phyloP scores from a whole-genome alignment of 2,888 invertebrate genomes.

The Patella pellucida region DNA sequence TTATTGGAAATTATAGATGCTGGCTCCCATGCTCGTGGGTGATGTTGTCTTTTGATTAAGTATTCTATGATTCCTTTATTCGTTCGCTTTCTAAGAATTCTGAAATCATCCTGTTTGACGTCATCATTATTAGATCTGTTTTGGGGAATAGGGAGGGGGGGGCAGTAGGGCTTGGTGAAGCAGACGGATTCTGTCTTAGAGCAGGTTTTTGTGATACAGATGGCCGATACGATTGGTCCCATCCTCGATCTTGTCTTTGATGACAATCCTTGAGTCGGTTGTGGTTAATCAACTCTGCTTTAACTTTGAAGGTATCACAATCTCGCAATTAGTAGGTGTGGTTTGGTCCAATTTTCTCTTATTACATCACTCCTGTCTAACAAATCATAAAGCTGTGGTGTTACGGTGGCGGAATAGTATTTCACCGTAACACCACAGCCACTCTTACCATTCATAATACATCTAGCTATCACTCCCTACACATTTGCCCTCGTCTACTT shows the following conservation, averaged over 20 bases:
- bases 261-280: not conserved
- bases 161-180: too few relatives aligned
- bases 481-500: too few relatives aligned
- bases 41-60: not conserved
- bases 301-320: not conserved
- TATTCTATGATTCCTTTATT: not conserved
- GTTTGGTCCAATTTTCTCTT: not conserved
- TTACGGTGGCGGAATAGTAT: too few relatives aligned
- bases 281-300: not conserved
- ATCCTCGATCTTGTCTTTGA: not conserved
- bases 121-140: not conserved
- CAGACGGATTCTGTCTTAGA: not conserved
- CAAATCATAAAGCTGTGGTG: too few relatives aligned
- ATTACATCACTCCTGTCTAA: too few relatives aligned
- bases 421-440: too few relatives aligned
- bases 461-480: too few relatives aligned
- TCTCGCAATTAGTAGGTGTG: not conserved
- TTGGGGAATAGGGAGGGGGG: too few relatives aligned
- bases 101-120: not conserved
- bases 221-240: too few relatives aligned
- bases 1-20: not conserved
- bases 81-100: not conserved
- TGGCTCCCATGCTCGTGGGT: not conserved
- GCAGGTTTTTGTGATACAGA: not conserved
- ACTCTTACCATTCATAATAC: too few relatives aligned